These are phyloP conservation scores for Nerophis lumbriciformis DNA, from an alignment of 2,113 vertebrate genomes.

Conservation along the genomic window DNA sequence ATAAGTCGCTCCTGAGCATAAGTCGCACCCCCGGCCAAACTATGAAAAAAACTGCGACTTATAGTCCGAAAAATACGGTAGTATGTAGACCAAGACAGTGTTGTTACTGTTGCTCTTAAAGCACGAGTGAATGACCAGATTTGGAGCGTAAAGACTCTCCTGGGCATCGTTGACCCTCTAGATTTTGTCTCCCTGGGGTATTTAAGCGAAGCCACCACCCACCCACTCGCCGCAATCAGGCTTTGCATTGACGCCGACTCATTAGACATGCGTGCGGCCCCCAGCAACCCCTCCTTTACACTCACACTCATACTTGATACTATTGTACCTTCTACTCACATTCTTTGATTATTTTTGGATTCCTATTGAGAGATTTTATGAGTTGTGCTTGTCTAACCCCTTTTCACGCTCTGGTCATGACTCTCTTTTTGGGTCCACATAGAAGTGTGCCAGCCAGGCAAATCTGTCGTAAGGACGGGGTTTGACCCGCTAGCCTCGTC, in stretches of 20 bases:
- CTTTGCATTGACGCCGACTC: conserved; percentile 15
- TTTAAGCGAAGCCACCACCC: conserved; percentile 40
- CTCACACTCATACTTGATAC: background rate
- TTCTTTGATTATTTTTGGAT: background rate
- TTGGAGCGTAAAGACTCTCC: conserved; percentile 30
- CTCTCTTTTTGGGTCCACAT: background rate
- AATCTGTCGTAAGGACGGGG: conserved; percentile 58
- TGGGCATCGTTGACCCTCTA: conserved; percentile 52
- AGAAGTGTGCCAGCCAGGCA: conserved; percentile 41
- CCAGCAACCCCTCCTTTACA: background rate
- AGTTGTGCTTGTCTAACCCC: background rate
- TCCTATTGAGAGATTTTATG: background rate
- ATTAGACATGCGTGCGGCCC: background rate
- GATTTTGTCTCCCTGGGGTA: conserved; percentile 36
- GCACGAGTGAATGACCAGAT: conserved; percentile 5
- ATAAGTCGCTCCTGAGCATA: no score
- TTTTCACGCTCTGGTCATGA: background rate
- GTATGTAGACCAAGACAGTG: no score
- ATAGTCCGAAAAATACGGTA: no score
- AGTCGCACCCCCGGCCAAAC: no score
- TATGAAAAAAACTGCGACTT: no score
- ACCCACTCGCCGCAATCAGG: conserved; percentile 10
- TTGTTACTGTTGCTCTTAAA: background rate
- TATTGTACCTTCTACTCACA: background rate
- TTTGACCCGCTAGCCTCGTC: conserved; percentile 52